phyloP scores from a whole-genome alignment of 1,140 invertebrate genomes.

The Bursaphelenchus mucronatus region DNA sequence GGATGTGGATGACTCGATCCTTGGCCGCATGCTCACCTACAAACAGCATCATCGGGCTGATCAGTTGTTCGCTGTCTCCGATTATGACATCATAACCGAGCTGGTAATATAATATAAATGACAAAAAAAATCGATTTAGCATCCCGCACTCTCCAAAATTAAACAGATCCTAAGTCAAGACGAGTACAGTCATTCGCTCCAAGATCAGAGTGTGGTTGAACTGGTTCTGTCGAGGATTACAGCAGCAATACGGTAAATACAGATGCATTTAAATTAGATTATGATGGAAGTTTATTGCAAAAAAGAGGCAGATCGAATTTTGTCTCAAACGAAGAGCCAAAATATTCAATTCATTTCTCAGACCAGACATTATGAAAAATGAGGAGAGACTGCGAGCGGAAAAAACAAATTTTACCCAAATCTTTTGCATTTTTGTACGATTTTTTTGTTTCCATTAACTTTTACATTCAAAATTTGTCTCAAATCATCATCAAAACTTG shows the following conservation, averaged over 20 bases:
- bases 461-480: background rate
- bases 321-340: too few species aligned
- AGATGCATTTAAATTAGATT: background rate
- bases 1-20: constrained; percentile 13
- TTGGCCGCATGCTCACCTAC: constrained; percentile 37
- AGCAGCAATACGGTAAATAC: constrained; percentile 36
- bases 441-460: too few species aligned
- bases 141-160: constrained; percentile 38
- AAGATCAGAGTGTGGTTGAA: constrained; percentile 52
- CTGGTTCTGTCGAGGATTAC: constrained; percentile 49
- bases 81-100: constrained; percentile 74
- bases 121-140: constrained; percentile 33
- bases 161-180: constrained; percentile 48
- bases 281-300: too few species aligned
- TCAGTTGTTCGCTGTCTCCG: constrained; percentile 80
- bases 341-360: too few species aligned
- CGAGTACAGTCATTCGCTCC: constrained; percentile 68
- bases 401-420: too few species aligned
- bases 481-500: background rate
- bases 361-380: too few species aligned
- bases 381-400: too few species aligned
- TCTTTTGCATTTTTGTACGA: too few species aligned
- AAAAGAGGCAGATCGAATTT: too few species aligned
- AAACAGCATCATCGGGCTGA: constrained; percentile 68
- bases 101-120: constrained; percentile 10